Evolutionary conservation across 2,888 invertebrate species (phyloP), one percentile per base, ranked within the genome.

Genomic region (Caenorhabditis zanzibari): DNA sequence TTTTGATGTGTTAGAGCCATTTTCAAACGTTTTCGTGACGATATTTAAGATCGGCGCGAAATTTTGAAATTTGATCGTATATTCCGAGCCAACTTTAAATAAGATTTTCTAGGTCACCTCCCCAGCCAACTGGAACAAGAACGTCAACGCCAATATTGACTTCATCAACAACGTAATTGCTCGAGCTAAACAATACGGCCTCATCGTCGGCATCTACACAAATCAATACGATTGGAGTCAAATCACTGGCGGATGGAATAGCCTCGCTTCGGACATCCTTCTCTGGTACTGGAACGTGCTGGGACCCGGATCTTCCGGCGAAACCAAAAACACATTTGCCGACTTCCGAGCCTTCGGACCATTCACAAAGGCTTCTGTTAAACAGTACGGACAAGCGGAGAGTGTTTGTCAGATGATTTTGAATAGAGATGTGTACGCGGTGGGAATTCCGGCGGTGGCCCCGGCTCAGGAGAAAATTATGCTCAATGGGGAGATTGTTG

Each of bases 231-330:
- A 85, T 44, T 85, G 85, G 85, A 76, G 64, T 41, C 81, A 83
- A 47, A 85, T 85, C 49, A 85, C 85, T 28, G 58, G 44, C 12
- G 63, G 64, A 47, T 87, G 81, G 84, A 35, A 59, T 12, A 81
- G 47, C 9, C 22, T 73, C 19, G 28, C 63, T 14, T 49, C 72
- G 24, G 80, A 84, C 41, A 47, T 82, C 16, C 35, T 75, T 5
- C 63, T 86, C 47, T 86, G 86, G 86, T 88, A 88, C 69, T 86
- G 83, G 84, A 72, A 81, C 47, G 81, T 82, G 3, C 47, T 68
- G 38, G 86, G 85, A 32, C n/a, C 24, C n/a, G 87, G 87, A 7
- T 59, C 63, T 24, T 54, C 49, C 14, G 85, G 85, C 16, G 85
- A 87, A 72, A 81, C 85, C 12, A 54, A 81, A 5, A 64, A 82